These are phyloP conservation scores for Macrophya annulata DNA, from an alignment of 2,888 invertebrate species.

Conservation along the genomic window DNA sequence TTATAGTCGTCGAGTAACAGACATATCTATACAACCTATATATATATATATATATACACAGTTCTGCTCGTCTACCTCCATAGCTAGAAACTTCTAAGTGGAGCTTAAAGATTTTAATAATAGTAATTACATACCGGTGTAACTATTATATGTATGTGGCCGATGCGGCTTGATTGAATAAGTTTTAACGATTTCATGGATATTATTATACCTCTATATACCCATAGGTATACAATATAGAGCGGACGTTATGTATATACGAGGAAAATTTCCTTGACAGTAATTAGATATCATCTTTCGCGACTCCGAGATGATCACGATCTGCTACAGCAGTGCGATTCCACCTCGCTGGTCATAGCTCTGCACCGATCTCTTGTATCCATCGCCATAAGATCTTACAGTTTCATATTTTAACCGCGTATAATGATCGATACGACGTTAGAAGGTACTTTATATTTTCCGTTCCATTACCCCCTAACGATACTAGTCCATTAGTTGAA, in stretches of 20 bases:
- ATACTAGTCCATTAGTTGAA: neutral
- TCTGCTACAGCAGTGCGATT: too few species aligned
- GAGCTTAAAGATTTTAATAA: conserved; percentile 37
- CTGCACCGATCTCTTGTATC: neutral
- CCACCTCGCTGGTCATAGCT: neutral
- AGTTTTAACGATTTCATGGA: conserved; percentile 37
- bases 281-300: conserved; percentile 45
- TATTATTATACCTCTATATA: neutral
- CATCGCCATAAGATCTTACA: conserved; percentile 23
- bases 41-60: too few species aligned
- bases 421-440: conserved; percentile 40
- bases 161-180: conserved; percentile 23
- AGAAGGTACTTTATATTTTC: conserved; percentile 44
- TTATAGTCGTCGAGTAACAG: too few species aligned
- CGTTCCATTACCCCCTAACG: conserved; percentile 39
- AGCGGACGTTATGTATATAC: neutral
- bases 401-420: conserved; percentile 41
- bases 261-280: conserved; percentile 37
- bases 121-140: conserved; percentile 31
- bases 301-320: neutral
- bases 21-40: too few species aligned
- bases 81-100: neutral
- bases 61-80: neutral
- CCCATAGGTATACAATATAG: neutral
- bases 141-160: neutral